Conservation (phyloP, 2,113 vertebrate genomes). For the Phalacrocorax brasilianus region DNA sequence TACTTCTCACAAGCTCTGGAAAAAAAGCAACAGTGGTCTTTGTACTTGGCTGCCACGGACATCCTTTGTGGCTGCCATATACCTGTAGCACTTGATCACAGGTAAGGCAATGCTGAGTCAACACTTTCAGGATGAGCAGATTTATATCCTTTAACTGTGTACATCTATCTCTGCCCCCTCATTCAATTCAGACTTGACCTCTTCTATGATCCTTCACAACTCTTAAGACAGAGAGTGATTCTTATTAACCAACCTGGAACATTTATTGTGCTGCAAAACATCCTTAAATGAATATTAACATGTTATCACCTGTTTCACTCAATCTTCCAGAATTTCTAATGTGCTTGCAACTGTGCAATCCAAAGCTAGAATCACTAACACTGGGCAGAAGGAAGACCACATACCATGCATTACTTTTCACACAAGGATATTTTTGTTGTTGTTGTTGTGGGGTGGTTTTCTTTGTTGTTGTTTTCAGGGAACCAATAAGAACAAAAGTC, state of each 20-base stretch:
- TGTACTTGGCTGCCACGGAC: accelerated
- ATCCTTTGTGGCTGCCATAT: neutral
- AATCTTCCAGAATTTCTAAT: neutral
- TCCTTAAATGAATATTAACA: neutral
- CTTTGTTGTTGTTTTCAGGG: neutral
- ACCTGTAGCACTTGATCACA: neutral
- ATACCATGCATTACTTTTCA: neutral
- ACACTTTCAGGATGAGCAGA: neutral
- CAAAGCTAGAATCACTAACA: neutral
- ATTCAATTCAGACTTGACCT: neutral
- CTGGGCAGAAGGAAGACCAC: neutral
- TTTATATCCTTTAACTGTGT: neutral
- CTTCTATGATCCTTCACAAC: neutral
- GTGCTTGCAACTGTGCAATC: neutral
- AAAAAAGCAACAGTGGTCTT: neutral
- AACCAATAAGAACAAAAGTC: neutral
- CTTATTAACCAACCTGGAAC: neutral
- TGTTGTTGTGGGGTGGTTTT: no score
- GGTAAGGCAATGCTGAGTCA: neutral
- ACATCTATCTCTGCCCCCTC: neutral
- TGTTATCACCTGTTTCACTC: neutral
- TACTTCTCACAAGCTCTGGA: neutral
- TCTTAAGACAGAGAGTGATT: neutral
- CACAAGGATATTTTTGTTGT: neutral
- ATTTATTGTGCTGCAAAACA: neutral